A percentile compares a stretch with the other conserved stretches of the same genome.
These are phyloP conservation scores for Sebastes nivosus DNA, from an alignment of 2,797 vertebrate species.

Conservation along the genomic window DNA sequence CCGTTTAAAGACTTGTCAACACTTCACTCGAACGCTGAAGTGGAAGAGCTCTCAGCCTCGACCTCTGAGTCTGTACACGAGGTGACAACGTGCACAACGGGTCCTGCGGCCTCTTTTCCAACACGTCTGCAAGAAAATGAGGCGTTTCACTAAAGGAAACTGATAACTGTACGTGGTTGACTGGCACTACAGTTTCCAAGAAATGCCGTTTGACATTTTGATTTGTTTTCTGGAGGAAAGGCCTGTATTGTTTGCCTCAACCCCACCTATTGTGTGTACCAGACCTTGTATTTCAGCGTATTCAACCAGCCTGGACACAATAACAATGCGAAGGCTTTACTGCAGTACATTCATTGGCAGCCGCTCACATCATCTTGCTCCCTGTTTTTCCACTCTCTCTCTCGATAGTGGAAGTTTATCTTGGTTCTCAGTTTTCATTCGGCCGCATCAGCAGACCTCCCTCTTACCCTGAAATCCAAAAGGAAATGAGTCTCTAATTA, in stretches of 20 bases:
- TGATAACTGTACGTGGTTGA: background rate
- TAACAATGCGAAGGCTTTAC: conserved; percentile 29
- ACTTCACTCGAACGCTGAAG: background rate
- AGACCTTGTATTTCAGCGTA: conserved; percentile 29
- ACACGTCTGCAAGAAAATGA: background rate
- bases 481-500: conserved; percentile 64
- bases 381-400: background rate
- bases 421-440: conserved; percentile 38
- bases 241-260: conserved; percentile 45
- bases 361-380: conserved; percentile 13
- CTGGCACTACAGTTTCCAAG: background rate
- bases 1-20: conserved; percentile 30
- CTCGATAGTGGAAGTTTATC: conserved; percentile 1
- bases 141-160: conserved; percentile 29
- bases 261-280: conserved; percentile 36
- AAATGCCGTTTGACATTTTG: conserved; percentile 37
- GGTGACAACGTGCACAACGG: background rate
- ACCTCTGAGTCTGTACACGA: conserved; percentile 17
- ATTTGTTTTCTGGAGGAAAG: conserved; percentile 50
- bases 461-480: conserved; percentile 19
- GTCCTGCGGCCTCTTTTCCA: background rate
- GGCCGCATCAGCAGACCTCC: background rate
- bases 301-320: conserved; percentile 11
- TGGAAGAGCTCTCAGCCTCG: conserved; percentile 1
- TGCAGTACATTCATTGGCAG: conserved; percentile 20